Evolutionary conservation across 2,113 vertebrate species (phyloP).

Genomic region (Puffinus mauretanicus): DNA sequence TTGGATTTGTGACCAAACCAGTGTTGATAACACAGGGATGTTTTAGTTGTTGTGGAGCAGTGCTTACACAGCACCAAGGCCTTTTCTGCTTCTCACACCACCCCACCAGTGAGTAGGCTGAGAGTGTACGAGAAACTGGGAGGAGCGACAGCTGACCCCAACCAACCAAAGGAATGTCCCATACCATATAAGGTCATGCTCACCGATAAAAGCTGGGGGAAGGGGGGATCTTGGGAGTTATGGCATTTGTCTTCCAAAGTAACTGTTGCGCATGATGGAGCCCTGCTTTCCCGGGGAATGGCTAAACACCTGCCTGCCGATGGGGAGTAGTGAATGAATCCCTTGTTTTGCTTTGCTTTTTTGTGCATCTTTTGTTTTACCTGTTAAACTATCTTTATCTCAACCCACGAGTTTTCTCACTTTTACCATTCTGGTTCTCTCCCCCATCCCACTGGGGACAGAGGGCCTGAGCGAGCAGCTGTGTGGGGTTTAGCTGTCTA

Average conservation of each 20-base stretch:
- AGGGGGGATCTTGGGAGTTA: background rate
- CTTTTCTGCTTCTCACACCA: background rate
- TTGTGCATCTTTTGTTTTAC: background rate
- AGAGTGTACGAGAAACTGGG: background rate
- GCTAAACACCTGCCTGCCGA: accelerated
- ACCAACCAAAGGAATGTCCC: background rate
- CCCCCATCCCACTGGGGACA: background rate
- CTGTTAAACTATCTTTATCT: background rate
- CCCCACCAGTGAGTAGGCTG: background rate
- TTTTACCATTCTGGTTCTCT: background rate
- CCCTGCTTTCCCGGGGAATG: background rate
- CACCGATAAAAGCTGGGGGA: background rate
- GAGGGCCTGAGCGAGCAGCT: background rate
- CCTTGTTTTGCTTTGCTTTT: background rate
- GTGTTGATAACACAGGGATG: background rate
- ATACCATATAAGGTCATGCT: background rate
- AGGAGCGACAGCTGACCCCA: background rate
- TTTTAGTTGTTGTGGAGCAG: background rate
- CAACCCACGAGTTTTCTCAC: background rate
- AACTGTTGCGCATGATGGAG: background rate
- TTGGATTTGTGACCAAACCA: background rate
- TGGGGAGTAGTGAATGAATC: background rate
- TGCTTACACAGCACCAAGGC: background rate
- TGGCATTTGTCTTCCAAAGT: background rate
- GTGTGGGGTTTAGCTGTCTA: too few species aligned